Conservation (phyloP, 2,888 invertebrate genomes). For the Meganola albula region DNA sequence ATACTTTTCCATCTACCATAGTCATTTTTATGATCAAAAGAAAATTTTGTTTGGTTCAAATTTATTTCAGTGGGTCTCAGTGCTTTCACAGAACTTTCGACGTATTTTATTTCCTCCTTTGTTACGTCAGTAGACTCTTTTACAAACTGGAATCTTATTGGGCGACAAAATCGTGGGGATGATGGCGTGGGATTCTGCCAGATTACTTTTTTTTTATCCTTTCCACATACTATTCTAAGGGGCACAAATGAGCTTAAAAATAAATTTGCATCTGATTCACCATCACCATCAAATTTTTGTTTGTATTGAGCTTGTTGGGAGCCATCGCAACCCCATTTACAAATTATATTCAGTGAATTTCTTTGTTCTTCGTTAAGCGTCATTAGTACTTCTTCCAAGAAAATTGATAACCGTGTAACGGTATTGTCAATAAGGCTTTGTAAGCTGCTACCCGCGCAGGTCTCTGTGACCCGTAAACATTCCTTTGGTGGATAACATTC, state of each 20-base stretch:
- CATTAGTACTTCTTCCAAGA: conserved; percentile 5
- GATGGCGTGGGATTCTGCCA: conserved; percentile 30
- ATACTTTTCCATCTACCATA: not conserved
- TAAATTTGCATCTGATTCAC: conserved; percentile 19
- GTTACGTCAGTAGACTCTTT: conserved; percentile 25
- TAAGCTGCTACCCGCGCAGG: conserved; percentile 5
- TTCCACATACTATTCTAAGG: conserved; percentile 17
- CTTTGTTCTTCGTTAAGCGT: conserved; percentile 3
- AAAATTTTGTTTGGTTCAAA: no score
- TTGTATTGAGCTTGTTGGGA: conserved; percentile 22
- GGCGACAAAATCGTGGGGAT: conserved; percentile 29
- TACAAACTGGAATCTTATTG: conserved; percentile 26
- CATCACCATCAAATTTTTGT: conserved; percentile 15
- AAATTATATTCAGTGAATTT: conserved; percentile 15
- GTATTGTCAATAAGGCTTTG: conserved; percentile 4
- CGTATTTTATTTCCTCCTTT: conserved; percentile 23
- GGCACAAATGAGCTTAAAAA: conserved; percentile 30
- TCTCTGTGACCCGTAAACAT: conserved; percentile 5
- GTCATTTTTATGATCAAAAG: no score
- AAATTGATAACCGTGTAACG: conserved; percentile 3
- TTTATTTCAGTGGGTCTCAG: not conserved
- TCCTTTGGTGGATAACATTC: conserved; percentile 7
- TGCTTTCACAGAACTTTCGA: conserved; percentile 8
- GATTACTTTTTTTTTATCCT: conserved; percentile 20
- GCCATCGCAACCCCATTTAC: conserved; percentile 29